Evolutionary conservation across 1,140 invertebrate species (phyloP).

Genomic region (Brachystomella parvula): DNA sequence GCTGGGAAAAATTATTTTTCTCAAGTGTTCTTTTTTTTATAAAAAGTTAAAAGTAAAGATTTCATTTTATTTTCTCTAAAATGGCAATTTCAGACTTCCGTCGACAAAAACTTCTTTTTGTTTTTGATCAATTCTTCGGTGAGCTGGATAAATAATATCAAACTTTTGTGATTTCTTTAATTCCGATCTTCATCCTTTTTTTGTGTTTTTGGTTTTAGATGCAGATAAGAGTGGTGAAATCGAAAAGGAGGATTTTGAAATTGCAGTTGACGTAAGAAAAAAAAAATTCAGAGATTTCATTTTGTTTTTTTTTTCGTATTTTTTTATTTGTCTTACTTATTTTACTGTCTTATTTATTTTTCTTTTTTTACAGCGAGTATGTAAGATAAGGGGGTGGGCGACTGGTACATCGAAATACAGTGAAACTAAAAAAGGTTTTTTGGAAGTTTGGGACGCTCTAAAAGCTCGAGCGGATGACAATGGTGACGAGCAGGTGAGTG

Average conservation of each 20-base stretch:
- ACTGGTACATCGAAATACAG: constrained; percentile 59
- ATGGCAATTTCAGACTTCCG: constrained; percentile 68
- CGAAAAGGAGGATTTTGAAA: constrained; percentile 71
- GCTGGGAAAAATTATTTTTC: too few relatives aligned
- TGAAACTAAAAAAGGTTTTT: constrained; percentile 64
- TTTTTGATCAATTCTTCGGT: constrained; percentile 84
- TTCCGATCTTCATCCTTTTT: too few relatives aligned
- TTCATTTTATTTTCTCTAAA: not conserved
- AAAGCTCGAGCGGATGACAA: constrained; percentile 67
- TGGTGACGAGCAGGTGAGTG: constrained; percentile 67
- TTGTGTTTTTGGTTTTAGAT: constrained; percentile 51
- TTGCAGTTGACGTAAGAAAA: constrained; percentile 66
- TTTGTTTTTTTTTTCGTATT: too few relatives aligned
- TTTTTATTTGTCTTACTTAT: too few relatives aligned
- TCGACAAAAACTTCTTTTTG: constrained; percentile 77
- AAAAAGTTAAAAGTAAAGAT: too few relatives aligned
- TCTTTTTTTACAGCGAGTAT: constrained; percentile 59
- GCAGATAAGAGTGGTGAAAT: constrained; percentile 75
- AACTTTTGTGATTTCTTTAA: not conserved
- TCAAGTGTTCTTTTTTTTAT: too few relatives aligned
- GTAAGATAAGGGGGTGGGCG: constrained; percentile 64
- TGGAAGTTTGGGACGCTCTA: constrained; percentile 74
- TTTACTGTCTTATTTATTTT: not conserved
- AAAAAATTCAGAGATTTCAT: too few relatives aligned
- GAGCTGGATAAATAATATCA: constrained; percentile 41